Conservation (phyloP, 1,140 invertebrate genomes). For the Caenorhabditis remanei region DNA sequence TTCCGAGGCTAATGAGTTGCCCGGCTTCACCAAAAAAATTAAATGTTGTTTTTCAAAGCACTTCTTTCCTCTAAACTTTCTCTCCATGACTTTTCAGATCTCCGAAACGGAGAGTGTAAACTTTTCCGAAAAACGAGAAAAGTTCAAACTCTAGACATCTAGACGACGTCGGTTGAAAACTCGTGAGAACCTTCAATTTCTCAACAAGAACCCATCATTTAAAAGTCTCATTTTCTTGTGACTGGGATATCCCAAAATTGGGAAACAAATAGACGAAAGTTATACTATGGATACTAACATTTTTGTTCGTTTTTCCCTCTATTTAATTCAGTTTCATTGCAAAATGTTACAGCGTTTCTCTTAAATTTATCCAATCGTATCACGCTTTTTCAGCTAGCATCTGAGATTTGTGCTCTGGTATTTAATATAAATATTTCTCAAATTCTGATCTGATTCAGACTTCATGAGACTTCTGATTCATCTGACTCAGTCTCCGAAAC, state of each 20-base stretch:
- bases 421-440: too few species aligned
- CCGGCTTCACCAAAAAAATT: background rate
- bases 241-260: background rate
- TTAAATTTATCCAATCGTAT: too few species aligned
- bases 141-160: background rate
- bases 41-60: background rate
- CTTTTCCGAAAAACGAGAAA: background rate
- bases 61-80: background rate
- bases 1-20: background rate
- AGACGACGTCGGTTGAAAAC: conserved; percentile 4
- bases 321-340: too few species aligned
- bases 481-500: too few species aligned
- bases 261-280: too few species aligned
- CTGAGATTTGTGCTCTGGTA: too few species aligned
- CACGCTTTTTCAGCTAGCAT: too few species aligned
- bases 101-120: background rate
- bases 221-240: background rate
- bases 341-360: too few species aligned
- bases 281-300: too few species aligned
- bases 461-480: too few species aligned
- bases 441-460: too few species aligned
- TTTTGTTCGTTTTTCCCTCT: too few species aligned
- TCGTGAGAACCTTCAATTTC: conserved; percentile 35
- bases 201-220: background rate
- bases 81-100: background rate